Evolutionary conservation across 2,113 vertebrate species (phyloP), one percentile per base, ranked within the genome.

Genomic region (Glaucidium brasilianum): DNA sequence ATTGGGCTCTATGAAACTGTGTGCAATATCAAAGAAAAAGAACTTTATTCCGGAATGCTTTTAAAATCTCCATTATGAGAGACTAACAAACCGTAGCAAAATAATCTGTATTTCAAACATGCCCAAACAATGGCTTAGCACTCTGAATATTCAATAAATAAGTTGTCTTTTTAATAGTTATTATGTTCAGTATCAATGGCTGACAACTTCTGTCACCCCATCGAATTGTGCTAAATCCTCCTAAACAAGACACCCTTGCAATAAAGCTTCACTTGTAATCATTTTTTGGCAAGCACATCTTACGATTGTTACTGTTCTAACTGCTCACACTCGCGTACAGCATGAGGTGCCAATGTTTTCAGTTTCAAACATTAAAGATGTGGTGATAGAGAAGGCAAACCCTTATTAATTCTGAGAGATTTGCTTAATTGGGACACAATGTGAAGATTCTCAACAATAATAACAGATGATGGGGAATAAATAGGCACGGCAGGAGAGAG

Each of bases 201-300:
- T 96, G 96, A 95, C 95, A 92, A 97, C 80, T 96, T 84, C 93
- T 96, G 92, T 92, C 85, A 85, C 84, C 81, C 91, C 89, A 45
- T 59, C 1, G 11, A 90, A 96, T 90, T 92, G 91, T 91, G 74
- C 91, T 97, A 97, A 97, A 95, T 96, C 86, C 91, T 97, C 32
- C 91, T 91, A 85, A 97, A 97, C 77, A 85, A 97, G 96, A 91
- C 94, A 95, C 77, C 77, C 95, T 95, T 94, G 97, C 81, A 94
- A 92, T 90, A 96, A 94, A 95, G 53, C 92, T 85, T 91, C 94
- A 73, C 89, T 95, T 69, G 86, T 39, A 92, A 96, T 92, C 34
- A 76, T 92, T 94, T 96, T 95, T 88, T 97, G 95, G 96, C 95
- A 91, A 91, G 84, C 29, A 62, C 62, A 47, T 92, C 29, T 83